Evolutionary conservation across 1,140 invertebrate genomes (phyloP).

Genomic region (Solenopsis fugax): DNA sequence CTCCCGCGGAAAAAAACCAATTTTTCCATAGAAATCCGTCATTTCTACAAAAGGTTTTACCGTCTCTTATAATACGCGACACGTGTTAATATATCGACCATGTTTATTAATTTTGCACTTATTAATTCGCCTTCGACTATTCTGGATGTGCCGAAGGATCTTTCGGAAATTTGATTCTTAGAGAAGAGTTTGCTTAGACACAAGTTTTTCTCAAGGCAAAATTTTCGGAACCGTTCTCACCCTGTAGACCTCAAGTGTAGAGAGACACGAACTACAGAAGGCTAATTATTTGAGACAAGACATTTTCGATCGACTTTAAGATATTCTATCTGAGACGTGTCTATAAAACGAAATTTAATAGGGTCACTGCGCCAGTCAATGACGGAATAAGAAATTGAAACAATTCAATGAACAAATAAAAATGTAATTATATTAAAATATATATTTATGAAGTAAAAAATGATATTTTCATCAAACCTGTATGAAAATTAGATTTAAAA

Average conservation of each 20-base stretch:
- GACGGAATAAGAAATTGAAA: too few species aligned
- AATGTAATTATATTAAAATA: too few species aligned
- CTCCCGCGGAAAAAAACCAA: slow-evolving; percentile 53
- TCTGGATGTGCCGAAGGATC: neutral
- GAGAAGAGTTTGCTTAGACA: neutral
- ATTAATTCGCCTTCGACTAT: neutral
- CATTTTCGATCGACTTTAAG: neutral
- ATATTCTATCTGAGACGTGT: neutral
- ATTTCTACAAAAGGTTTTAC: neutral
- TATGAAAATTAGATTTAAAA: too few species aligned
- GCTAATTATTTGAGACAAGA: slow-evolving; percentile 3
- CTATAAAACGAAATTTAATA: too few species aligned
- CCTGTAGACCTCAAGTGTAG: neutral
- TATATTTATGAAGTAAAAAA: too few species aligned
- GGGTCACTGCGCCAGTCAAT: too few species aligned
- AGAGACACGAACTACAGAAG: neutral
- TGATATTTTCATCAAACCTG: too few species aligned
- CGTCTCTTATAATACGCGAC: too few species aligned
- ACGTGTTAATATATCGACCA: neutral
- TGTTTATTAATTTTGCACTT: neutral
- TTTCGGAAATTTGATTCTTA: neutral
- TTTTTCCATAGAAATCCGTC: slow-evolving; percentile 51
- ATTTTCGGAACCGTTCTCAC: neutral
- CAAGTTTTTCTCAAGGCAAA: neutral
- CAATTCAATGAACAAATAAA: too few species aligned